A percentile compares a stretch with the other conserved stretches of the same genome.
Evolutionary conservation across 92 coral and sea anemone species (phyloP).

Genomic region (Palythoa grandiflora): DNA sequence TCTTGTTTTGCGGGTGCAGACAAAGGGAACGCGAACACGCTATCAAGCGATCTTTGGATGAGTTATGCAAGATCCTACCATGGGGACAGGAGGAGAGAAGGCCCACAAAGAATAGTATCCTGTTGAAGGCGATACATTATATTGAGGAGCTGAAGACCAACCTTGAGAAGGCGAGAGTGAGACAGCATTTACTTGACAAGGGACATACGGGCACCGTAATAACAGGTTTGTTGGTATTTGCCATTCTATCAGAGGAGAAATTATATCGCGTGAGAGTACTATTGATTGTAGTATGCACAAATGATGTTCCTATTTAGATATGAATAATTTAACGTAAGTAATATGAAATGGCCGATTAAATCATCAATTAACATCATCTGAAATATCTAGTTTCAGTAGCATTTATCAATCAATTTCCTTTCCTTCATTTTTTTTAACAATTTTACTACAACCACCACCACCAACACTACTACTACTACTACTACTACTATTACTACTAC

Average conservation of each 20-base stretch:
- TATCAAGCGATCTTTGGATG: constrained; percentile 37
- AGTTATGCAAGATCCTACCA: constrained; percentile 24
- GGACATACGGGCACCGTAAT: neutral
- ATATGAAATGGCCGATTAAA: too few species aligned
- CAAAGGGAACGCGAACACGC: constrained; percentile 52
- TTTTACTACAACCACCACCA: too few species aligned
- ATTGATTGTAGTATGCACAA: too few species aligned
- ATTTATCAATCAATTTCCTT: too few species aligned
- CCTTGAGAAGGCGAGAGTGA: neutral
- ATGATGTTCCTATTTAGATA: too few species aligned
- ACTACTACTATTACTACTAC: too few species aligned
- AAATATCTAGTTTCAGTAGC: too few species aligned
- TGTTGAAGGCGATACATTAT: constrained; percentile 24
- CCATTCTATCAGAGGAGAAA: neutral
- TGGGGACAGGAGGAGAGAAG: constrained; percentile 33
- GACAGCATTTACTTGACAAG: constrained; percentile 6
- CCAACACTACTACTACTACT: too few species aligned
- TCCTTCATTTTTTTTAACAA: too few species aligned
- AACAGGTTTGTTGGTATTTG: neutral
- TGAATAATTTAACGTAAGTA: too few species aligned
- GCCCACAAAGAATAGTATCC: constrained; percentile 30
- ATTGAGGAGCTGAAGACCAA: constrained; percentile 23
- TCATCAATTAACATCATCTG: too few species aligned
- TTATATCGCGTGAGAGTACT: too few species aligned
- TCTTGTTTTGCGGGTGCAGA: constrained; percentile 1